Base-by-base conservation (phyloP, 2,113 vertebrate genomes). In the Mormyrus lacerda region DNA sequence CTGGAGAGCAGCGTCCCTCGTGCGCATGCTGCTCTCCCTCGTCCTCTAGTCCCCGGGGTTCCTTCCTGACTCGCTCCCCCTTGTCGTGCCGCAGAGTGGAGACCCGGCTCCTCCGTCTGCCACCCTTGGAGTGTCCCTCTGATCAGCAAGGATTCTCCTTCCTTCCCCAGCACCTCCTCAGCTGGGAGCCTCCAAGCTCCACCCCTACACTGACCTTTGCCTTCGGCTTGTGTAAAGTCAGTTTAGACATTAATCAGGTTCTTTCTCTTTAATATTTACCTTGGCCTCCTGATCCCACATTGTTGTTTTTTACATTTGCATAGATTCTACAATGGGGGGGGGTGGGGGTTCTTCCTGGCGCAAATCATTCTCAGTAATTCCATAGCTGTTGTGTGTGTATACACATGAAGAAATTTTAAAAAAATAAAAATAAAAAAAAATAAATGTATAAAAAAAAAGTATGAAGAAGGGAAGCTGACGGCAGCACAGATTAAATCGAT, bases 231-330 rank as follows among this genome's bases (percentile, higher is more conserved):
- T 87, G 90, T 89, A 92, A 92, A 31, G 44, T 79, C n/a, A 58
- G 90, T 90, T 90, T 90, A n/a, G 89, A 86, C 86, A 92, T 90
- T 89, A 89, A 61, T 51, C 82, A 55, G 31, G n/a, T 21, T 90
- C 45, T 51, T 87, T 91, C 42, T 82, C 89, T 89, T 89, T 89
- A 93, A 93, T 92, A 91, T 93, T 93, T 93, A 92, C 89, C 90
- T 87, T 88, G 31, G 31, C 85, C 15, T 44, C 45, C 42, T 35
- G 35, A 79, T 17, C 10, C 17, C 35, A 50, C 61, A 21, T 44
- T 79, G 42, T 58, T 79, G 31, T 89, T 89, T 50, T 82, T 89
- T 24, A 83, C 65, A 50, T 82, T 51, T 39, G 47, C 84, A 53
- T 51, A 51, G 45, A 50, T 31, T 42, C 35, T 19, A 39, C 73